Conservation (phyloP, 2,888 invertebrate species). For the Polydrusus tereticollis region DNA sequence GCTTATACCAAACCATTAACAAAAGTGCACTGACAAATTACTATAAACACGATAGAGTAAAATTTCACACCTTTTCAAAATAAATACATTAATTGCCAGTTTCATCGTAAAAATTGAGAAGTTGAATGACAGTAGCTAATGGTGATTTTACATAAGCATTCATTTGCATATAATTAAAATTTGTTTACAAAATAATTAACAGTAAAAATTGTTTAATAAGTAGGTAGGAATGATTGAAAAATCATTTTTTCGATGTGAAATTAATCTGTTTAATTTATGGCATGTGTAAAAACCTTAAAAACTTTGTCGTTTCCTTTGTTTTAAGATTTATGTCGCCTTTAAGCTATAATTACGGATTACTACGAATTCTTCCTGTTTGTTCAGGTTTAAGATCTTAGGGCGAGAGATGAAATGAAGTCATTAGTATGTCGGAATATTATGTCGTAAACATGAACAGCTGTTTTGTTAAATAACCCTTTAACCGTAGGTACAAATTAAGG, state of each 20-base stretch:
- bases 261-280: neutral
- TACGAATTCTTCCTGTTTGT: no score
- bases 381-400: no score
- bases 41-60: neutral
- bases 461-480: no score
- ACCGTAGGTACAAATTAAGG: no score
- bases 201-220: constrained; percentile 22
- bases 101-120: constrained; percentile 1
- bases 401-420: no score
- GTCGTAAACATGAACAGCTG: no score
- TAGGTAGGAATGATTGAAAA: neutral
- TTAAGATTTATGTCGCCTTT: neutral
- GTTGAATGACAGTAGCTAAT: constrained; percentile 1
- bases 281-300: neutral
- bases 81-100: neutral
- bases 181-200: constrained; percentile 31
- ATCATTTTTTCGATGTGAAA: neutral
- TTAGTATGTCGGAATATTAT: no score
- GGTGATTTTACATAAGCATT: neutral
- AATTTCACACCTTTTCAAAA: constrained; percentile 1
- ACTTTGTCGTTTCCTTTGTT: neutral
- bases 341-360: no score
- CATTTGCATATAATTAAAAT: constrained; percentile 21
- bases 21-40: neutral
- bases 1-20: no score